A percentile compares a stretch with the other conserved stretches of the same genome.
Evolutionary conservation across 2,113 vertebrate species (phyloP).

Genomic region (Melospiza melodia): DNA sequence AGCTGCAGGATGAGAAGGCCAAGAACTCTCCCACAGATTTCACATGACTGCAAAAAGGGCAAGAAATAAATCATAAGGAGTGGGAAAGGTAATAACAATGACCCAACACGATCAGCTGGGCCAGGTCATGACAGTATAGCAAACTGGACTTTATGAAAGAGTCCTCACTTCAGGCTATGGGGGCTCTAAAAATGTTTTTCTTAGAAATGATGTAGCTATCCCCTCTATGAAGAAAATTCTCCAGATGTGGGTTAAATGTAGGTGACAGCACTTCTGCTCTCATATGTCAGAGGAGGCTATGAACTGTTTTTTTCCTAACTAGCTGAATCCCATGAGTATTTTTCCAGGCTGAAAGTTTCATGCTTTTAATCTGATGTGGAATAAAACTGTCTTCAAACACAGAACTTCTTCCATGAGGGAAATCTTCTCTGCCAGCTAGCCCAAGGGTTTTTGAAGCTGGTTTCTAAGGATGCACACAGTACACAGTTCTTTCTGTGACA

Average conservation of each 20-base stretch:
- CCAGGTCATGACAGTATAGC: background rate
- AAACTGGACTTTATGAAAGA: background rate
- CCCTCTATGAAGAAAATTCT: background rate
- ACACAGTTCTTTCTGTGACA: background rate
- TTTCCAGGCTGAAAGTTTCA: background rate
- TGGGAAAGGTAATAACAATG: background rate
- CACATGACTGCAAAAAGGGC: background rate
- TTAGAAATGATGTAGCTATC: background rate
- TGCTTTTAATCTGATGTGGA: conserved; percentile 18
- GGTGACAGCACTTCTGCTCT: conserved; percentile 23
- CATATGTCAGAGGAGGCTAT: conserved; percentile 12
- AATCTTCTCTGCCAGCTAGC: background rate
- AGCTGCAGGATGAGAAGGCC: background rate
- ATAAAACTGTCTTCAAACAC: conserved; percentile 8
- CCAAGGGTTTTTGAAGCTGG: background rate
- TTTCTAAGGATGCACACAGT: background rate
- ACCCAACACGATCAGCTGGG: background rate
- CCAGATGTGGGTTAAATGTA: conserved; percentile 38
- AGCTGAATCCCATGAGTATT: background rate
- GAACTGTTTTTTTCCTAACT: background rate
- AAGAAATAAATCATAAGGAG: background rate
- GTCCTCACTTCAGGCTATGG: background rate
- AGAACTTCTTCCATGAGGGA: background rate
- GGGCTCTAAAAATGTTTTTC: background rate
- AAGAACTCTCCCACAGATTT: background rate